Percentiles rank a stretch among this genome's conserved stretches.
These are phyloP conservation scores for Festucalex cinctus DNA, from an alignment of 2,113 vertebrate species.

Conservation along the genomic window DNA sequence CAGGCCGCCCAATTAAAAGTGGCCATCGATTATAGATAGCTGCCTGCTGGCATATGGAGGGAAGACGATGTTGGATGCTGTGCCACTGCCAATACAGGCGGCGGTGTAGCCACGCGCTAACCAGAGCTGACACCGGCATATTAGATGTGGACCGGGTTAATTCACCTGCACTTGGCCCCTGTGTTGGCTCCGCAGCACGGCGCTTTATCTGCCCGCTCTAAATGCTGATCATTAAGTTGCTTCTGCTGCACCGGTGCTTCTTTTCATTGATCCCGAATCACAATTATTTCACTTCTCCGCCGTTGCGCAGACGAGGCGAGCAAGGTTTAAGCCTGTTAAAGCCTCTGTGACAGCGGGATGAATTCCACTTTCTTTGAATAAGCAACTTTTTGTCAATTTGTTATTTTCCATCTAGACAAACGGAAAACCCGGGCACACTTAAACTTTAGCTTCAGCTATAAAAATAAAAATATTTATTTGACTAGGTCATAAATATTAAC, in stretches of 20 bases:
- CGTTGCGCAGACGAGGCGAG: constrained; percentile 16
- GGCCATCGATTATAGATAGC: constrained; percentile 74
- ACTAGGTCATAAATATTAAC: too few species aligned
- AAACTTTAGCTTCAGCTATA: too few species aligned
- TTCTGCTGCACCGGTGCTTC: constrained; percentile 51
- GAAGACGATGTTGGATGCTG: constrained; percentile 76
- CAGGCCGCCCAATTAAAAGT: constrained; percentile 70
- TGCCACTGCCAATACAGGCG: constrained; percentile 78
- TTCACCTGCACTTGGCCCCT: constrained; percentile 91
- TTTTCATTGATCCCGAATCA: constrained; percentile 65
- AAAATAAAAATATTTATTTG: too few species aligned
- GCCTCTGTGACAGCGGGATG: neutral
- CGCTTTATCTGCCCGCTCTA: constrained; percentile 89
- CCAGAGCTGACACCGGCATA: constrained; percentile 92
- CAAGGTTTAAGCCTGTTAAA: neutral
- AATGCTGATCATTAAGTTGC: constrained; percentile 78
- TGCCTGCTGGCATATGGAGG: constrained; percentile 64
- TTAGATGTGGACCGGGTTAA: constrained; percentile 95
- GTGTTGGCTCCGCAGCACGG: constrained; percentile 86
- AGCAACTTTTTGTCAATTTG: too few species aligned
- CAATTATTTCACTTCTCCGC: constrained; percentile 40
- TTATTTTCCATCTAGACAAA: too few species aligned
- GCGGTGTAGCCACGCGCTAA: constrained; percentile 81
- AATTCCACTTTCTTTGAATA: neutral
- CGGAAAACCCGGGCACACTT: too few species aligned